A percentile compares a stretch with the other conserved stretches of the same genome.
phyloP scores from a whole-genome alignment of 2,888 invertebrate genomes.

The Morpho deidamia region DNA sequence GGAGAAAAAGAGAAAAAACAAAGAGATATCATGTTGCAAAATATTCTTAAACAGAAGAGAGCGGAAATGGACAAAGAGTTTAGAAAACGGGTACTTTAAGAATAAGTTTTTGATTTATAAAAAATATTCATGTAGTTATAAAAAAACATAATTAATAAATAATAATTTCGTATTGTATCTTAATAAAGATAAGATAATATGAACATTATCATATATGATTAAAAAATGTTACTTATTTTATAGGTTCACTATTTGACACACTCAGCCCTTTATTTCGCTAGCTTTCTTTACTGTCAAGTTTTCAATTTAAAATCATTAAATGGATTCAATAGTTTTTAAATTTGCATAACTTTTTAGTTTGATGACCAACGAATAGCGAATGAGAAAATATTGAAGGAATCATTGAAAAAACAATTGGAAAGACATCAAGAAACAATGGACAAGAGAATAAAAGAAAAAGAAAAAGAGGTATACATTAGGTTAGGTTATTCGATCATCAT shows the following conservation, averaged over 20 bases:
- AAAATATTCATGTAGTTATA: too few species aligned
- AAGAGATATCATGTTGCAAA: slow-evolving; percentile 30
- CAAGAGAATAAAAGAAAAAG: slow-evolving; percentile 33
- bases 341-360: slow-evolving; percentile 27
- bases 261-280: too few species aligned
- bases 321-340: too few species aligned
- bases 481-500: too few species aligned
- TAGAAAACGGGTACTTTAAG: slow-evolving; percentile 33
- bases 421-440: slow-evolving; percentile 35
- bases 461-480: slow-evolving; percentile 40
- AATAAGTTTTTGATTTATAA: background rate
- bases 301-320: too few species aligned
- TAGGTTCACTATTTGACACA: too few species aligned
- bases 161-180: too few species aligned
- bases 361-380: slow-evolving; percentile 36
- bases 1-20: slow-evolving; percentile 28
- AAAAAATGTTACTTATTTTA: too few species aligned
- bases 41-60: slow-evolving; percentile 29
- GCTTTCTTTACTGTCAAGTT: too few species aligned
- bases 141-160: too few species aligned
- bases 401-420: slow-evolving; percentile 33
- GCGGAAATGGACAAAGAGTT: slow-evolving; percentile 36
- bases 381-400: slow-evolving; percentile 33
- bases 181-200: too few species aligned
- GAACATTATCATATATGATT: too few species aligned